Evolutionary conservation across 2,113 vertebrate genomes (phyloP), one percentile per base, ranked within the genome.

Genomic region (Datnioides undecimradiatus): DNA sequence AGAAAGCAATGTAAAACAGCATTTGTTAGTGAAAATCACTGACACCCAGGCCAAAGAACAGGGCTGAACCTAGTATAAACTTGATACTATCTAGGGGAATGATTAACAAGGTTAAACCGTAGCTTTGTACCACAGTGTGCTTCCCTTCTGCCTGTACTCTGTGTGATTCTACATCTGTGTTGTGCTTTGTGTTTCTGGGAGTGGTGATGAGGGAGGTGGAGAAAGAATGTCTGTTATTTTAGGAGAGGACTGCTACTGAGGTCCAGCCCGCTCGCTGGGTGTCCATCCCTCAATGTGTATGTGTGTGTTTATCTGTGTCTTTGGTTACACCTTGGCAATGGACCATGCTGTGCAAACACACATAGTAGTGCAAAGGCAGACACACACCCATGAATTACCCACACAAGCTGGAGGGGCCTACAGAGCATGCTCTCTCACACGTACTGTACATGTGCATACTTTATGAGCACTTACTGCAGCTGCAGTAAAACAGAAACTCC

Each of bases 211-310:
- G 23, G 29, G 29, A 65, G 43, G 60, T 60, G 29, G 34, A 71
- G 40, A 29, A 87, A 66, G 62, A 69, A 63, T 66, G 49, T 66
- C 60, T 66, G 52, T 74, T 86, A 79, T 84, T 84, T 73, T 79
- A 45, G 68, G 25, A 64, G 54, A 63, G 36, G 48, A 38, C 51
- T 83, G 51, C 67, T 60, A 71, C 58, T 23, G 52, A 75, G 55
- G 40, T 84, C 57, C 60, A 27, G 23, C 69, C 67, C 41, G 3
- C 74, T 81, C 19, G 1, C 27, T 51, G 75, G 72, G 62, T 60
- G 82, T 66, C 40, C 31, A 65, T 60, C 16, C 55, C 62, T 70
- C 27, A 76, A 29, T 66, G 59, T 41, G 55, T 49, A 41, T 73
- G 36, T 52, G 51, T 65, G 36, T 82, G 71, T 73, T 77, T 73